Evolutionary conservation across 1,140 invertebrate species (phyloP), one percentile per base, ranked within the genome.

Genomic region (Heliconius congener): DNA sequence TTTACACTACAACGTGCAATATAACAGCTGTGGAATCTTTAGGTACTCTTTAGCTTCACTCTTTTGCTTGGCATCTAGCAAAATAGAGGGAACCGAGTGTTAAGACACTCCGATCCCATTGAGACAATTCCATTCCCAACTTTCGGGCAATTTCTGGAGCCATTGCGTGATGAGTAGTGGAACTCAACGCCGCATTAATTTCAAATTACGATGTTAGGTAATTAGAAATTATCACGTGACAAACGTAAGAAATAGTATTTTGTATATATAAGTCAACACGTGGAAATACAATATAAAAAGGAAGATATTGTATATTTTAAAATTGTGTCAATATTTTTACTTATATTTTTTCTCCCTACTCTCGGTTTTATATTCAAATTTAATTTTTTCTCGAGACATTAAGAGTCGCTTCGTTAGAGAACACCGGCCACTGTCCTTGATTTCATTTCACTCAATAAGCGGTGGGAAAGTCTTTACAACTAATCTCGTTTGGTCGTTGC

Each of bases 401-500:
- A 42, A 37, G 57, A 77, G 60, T 8, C 34, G 60, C 80, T 70
- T 77, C 76, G 80, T 78, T 75, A 78, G 73, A 75, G 73, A 79
- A 79, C 30, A 75, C 78, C 75, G 42, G 46, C 60, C n/a, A 66
- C 78, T 74, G 66, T 75, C 73, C 78, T 79, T 79, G 66, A 79
- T 79, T 72, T 79, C 71, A 79, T 79, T 79, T 79, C 66, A 57
- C 27, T 66, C 78, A 71, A 79, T 79, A 70, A 75, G 55, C 60
- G 34, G 57, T 42, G 37, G 66, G 18, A 30, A n/a, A 70, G 42
- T 71, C 78, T 75, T 74, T 16, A 74, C 73, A 79, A 79, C 66
- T 79, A 75, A 79, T 75, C 78, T 79, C 73, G 66, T 79, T 79
- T 71, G 55, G 72, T 72, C 81, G 81, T 76, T 70, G 82, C 80